These are phyloP conservation scores for Agrotis clavis DNA, from an alignment of 2,888 invertebrate species.

Conservation along the genomic window DNA sequence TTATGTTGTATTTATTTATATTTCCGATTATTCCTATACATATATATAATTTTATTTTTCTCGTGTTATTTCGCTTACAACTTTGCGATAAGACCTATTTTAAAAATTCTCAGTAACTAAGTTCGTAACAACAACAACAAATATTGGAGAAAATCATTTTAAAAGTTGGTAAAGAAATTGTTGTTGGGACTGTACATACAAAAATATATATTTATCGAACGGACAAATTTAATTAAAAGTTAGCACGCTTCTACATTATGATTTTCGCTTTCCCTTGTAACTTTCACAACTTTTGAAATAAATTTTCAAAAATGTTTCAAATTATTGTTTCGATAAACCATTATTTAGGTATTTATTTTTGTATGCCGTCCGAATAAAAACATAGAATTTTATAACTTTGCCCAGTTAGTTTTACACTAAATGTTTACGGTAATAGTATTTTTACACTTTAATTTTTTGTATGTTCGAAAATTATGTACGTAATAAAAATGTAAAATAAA, in stretches of 20 bases:
- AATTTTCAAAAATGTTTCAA: conserved; percentile 12
- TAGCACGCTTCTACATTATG: background rate
- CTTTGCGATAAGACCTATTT: background rate
- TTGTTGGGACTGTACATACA: background rate
- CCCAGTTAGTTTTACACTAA: background rate
- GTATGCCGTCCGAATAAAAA: conserved; percentile 22
- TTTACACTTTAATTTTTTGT: background rate
- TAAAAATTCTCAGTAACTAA: background rate
- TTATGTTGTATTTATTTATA: no score
- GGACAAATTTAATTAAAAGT: conserved; percentile 19
- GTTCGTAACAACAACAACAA: background rate
- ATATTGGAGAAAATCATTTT: background rate
- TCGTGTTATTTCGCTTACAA: background rate
- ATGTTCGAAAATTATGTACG: conserved; percentile 7
- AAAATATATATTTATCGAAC: background rate
- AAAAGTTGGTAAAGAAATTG: background rate
- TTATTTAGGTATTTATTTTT: conserved; percentile 39
- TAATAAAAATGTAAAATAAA: no score
- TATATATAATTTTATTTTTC: background rate
- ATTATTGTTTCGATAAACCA: conserved; percentile 23
- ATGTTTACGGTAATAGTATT: background rate
- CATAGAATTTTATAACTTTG: conserved; percentile 8
- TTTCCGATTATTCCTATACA: no score
- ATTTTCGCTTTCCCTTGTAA: conserved; percentile 19
- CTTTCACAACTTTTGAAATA: conserved; percentile 16